Conservation (phyloP, 2,797 vertebrate species). For the Xenops minutus region DNA sequence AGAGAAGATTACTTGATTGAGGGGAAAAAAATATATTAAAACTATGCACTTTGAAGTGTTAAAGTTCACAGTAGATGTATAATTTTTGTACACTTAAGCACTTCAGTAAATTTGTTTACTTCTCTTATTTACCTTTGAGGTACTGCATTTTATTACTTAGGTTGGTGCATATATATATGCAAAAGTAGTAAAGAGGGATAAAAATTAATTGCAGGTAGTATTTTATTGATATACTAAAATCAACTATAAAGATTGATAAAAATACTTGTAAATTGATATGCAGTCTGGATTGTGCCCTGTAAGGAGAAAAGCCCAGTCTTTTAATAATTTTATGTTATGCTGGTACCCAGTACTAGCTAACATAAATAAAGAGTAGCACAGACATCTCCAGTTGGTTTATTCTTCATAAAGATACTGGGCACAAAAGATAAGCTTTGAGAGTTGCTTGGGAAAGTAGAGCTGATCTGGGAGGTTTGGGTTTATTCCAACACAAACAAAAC, state of each 20-base stretch:
- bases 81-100: not conserved
- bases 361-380: not conserved
- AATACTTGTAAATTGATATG: not conserved
- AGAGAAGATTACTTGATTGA: not conserved
- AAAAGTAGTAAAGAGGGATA: not conserved
- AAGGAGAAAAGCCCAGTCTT: not conserved
- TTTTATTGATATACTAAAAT: not conserved
- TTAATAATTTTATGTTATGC: not conserved
- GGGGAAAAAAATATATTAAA: not conserved
- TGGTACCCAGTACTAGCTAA: not conserved
- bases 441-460: not conserved
- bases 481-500: not conserved
- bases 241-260: not conserved
- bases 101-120: not conserved
- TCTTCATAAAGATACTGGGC: not conserved
- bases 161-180: not conserved
- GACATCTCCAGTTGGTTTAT: not conserved
- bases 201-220: not conserved
- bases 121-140: not conserved
- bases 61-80: not conserved
- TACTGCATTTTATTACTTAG: not conserved
- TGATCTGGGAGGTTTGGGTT: not conserved
- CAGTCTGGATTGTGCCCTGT: not conserved
- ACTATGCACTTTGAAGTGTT: not conserved
- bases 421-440: not conserved